Evolutionary conservation across 2,888 invertebrate species (phyloP).

Genomic region (Heliconius hortense): DNA sequence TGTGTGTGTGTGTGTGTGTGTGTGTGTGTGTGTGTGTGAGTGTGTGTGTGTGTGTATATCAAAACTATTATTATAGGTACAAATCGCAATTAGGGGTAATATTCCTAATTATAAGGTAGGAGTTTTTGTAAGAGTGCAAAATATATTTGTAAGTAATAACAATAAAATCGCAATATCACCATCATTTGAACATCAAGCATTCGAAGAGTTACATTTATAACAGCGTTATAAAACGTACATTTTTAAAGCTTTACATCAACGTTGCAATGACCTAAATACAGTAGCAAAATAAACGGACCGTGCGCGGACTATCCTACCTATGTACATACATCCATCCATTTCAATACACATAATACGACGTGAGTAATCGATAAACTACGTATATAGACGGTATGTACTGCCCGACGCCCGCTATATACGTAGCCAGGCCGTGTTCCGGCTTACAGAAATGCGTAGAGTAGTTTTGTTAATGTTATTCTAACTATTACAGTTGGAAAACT

Average conservation of each 20-base stretch:
- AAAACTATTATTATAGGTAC: background rate
- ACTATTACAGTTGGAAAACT: background rate
- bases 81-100: no score
- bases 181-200: background rate
- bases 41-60: background rate
- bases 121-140: no score
- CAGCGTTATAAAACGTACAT: background rate
- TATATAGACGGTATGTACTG: slow-evolving; percentile 50
- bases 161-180: no score
- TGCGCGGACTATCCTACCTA: slow-evolving; percentile 42
- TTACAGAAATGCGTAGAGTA: slow-evolving; percentile 33
- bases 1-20: no score
- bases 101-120: no score
- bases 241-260: slow-evolving; percentile 9
- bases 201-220: background rate
- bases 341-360: slow-evolving; percentile 51
- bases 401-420: slow-evolving; percentile 33
- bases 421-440: slow-evolving; percentile 24
- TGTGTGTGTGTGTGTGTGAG: no score
- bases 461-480: slow-evolving; percentile 11
- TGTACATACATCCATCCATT: slow-evolving; percentile 53
- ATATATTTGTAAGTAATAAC: no score
- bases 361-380: slow-evolving; percentile 61
- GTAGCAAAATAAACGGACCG: slow-evolving; percentile 55
- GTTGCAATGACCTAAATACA: slow-evolving; percentile 51